A percentile compares a stretch with the other conserved stretches of the same genome.
Conservation (phyloP, 2,113 vertebrate genomes). For the Neomonachus schauinslandi region DNA sequence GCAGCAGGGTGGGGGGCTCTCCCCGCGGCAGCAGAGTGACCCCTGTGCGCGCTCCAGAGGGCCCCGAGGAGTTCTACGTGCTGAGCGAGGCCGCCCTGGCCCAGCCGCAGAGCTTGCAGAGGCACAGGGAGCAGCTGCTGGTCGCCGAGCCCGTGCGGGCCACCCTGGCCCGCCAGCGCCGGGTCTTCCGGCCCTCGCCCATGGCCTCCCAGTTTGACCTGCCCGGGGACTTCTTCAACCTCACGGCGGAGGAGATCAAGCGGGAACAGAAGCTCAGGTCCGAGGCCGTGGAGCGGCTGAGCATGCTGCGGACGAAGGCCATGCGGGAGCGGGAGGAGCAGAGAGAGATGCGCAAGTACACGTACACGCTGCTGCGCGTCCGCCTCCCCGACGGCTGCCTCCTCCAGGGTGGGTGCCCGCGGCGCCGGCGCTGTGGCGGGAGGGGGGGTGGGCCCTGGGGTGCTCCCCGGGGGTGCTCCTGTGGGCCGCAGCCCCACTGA, state of each 20-base stretch:
- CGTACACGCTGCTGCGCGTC: conserved; percentile 92
- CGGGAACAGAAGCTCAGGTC: conserved; percentile 91
- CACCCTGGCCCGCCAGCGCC: conserved; percentile 90
- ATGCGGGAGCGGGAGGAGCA: conserved; percentile 97
- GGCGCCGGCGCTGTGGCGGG: too few relatives aligned
- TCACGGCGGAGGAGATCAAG: conserved; percentile 91
- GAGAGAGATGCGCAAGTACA: conserved; percentile 93
- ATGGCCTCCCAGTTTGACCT: conserved; percentile 92
- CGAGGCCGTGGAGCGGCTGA: conserved; percentile 91
- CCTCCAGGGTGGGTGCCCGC: conserved; percentile 89
- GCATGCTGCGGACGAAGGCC: conserved; percentile 93
- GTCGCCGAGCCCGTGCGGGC: conserved; percentile 90
- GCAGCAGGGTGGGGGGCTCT: neutral
- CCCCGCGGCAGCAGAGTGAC: accelerated
- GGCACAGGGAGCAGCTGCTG: conserved; percentile 88
- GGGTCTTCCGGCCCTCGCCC: conserved; percentile 87
- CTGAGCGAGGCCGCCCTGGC: conserved; percentile 86
- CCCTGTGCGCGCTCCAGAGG: conserved; percentile 73
- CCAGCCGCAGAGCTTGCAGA: conserved; percentile 87
- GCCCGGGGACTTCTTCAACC: conserved; percentile 93
- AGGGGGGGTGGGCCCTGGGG: neutral
- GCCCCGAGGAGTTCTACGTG: conserved; percentile 91
- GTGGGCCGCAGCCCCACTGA: neutral
- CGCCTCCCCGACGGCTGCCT: conserved; percentile 93
- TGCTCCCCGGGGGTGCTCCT: neutral